A percentile compares a stretch with the other conserved stretches of the same genome.
phyloP scores from a whole-genome alignment of 2,888 invertebrate genomes.

The Brenthis hecate region DNA sequence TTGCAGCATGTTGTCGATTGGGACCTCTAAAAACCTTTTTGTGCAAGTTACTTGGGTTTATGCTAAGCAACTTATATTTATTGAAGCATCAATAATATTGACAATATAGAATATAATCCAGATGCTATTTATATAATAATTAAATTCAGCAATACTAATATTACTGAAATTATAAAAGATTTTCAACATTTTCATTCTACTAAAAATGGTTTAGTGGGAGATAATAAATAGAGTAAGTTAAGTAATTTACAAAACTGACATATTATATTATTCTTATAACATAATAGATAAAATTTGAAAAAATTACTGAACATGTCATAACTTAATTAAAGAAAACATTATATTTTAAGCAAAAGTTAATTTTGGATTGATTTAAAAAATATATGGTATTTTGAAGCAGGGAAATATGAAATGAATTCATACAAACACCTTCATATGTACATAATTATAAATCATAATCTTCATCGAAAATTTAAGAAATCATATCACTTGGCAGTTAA shows the following conservation, averaged over 20 bases:
- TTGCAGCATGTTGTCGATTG: not conserved
- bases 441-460: constrained; percentile 42
- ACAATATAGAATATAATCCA: constrained; percentile 33
- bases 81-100: constrained; percentile 30
- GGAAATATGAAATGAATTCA: constrained; percentile 20
- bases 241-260: constrained; percentile 10
- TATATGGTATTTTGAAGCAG: constrained; percentile 4
- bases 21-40: constrained; percentile 17
- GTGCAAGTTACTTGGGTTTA: constrained; percentile 11
- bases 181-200: not conserved
- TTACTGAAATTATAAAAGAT: constrained; percentile 3
- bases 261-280: constrained; percentile 15
- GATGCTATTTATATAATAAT: constrained; percentile 21
- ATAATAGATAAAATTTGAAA: constrained; percentile 1
- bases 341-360: not conserved
- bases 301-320: not conserved
- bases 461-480: constrained; percentile 51
- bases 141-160: constrained; percentile 15
- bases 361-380: not conserved
- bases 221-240: constrained; percentile 3
- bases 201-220: constrained; percentile 3
- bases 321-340: not conserved
- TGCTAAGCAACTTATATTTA: constrained; percentile 15
- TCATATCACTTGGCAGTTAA: constrained; percentile 85
- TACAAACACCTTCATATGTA: constrained; percentile 41